phyloP scores from a whole-genome alignment of 2,888 invertebrate species.

The Chrysomela aeneicollis region DNA sequence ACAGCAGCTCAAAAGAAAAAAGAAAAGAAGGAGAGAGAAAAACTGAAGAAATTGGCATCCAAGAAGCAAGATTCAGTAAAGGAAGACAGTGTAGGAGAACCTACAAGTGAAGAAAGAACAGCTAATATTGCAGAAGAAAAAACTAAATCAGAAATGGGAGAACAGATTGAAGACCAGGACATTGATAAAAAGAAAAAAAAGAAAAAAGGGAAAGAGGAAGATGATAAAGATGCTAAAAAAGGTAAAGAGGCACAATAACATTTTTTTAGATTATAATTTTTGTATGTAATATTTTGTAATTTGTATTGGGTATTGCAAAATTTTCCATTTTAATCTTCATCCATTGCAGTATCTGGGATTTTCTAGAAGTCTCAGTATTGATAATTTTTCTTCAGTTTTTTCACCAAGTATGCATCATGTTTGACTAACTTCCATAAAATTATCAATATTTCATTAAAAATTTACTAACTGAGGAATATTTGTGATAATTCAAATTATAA shows the following conservation, averaged over 20 bases:
- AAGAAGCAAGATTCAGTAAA: slow-evolving; percentile 57
- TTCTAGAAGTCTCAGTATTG: no score
- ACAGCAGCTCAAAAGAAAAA: slow-evolving; percentile 89
- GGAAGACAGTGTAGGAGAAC: slow-evolving; percentile 28
- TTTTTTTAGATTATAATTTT: slow-evolving; percentile 13
- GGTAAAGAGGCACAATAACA: slow-evolving; percentile 53
- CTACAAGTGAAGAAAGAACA: slow-evolving; percentile 38
- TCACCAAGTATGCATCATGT: no score
- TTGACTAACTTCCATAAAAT: no score
- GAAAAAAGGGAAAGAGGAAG: slow-evolving; percentile 50
- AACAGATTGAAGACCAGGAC: slow-evolving; percentile 60
- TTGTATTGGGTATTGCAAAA: no score
- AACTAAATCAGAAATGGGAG: slow-evolving; percentile 61
- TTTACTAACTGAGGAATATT: no score
- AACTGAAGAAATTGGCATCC: slow-evolving; percentile 76
- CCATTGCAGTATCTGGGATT: no score
- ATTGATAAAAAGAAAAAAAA: slow-evolving; percentile 48
- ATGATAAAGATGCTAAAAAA: slow-evolving; percentile 62
- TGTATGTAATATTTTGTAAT: no score
- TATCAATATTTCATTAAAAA: no score
- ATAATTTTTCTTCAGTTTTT: no score
- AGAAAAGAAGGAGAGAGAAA: slow-evolving; percentile 85
- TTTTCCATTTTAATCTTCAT: no score
- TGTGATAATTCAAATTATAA: no score
- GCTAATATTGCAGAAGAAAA: slow-evolving; percentile 60